A percentile compares a stretch with the other conserved stretches of the same genome.
Evolutionary conservation across 30 jellyfish, hydroid and myxozoan species (phyloP).

Genomic region (Aurelia sp.): DNA sequence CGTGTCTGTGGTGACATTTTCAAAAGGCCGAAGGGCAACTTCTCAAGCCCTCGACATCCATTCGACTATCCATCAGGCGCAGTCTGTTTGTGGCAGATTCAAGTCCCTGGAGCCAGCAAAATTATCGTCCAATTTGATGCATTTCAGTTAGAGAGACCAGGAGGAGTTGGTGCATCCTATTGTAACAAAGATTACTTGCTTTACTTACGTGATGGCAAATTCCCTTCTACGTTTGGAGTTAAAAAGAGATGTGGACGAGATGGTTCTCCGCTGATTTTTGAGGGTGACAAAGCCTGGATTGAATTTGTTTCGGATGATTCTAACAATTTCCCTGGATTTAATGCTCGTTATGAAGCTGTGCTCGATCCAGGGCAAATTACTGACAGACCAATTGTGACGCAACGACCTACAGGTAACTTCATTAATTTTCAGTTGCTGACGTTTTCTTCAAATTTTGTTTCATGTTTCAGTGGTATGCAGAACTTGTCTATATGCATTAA

Average conservation of each 20-base stretch:
- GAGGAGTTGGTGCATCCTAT: not conserved
- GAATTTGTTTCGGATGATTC: conserved; percentile 76
- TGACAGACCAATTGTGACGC: conserved; percentile 23
- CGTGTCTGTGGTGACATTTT: conserved; percentile 76
- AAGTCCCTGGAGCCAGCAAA: conserved; percentile 64
- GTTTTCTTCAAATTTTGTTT: no score
- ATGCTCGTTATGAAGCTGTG: conserved; percentile 56
- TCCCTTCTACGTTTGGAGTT: conserved; percentile 79
- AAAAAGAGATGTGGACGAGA: conserved; percentile 80
- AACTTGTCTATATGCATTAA: no score
- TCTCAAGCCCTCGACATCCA: conserved; percentile 71
- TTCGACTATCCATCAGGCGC: conserved; percentile 55
- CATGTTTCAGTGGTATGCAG: no score
- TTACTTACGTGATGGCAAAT: conserved; percentile 62
- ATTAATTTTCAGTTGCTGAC: not conserved
- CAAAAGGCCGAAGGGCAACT: conserved; percentile 51
- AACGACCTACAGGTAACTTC: conserved; percentile 35
- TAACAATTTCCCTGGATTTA: conserved; percentile 54
- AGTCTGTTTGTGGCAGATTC: conserved; percentile 79
- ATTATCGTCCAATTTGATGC: conserved; percentile 54
- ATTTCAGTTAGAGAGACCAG: conserved; percentile 67
- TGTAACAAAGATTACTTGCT: conserved; percentile 80
- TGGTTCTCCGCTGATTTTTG: conserved; percentile 51
- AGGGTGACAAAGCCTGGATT: conserved; percentile 88
- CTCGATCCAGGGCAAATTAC: conserved; percentile 32